Evolutionary conservation across 2,113 vertebrate genomes (phyloP), one percentile per base, ranked within the genome.

Genomic region (Cathartes aura): DNA sequence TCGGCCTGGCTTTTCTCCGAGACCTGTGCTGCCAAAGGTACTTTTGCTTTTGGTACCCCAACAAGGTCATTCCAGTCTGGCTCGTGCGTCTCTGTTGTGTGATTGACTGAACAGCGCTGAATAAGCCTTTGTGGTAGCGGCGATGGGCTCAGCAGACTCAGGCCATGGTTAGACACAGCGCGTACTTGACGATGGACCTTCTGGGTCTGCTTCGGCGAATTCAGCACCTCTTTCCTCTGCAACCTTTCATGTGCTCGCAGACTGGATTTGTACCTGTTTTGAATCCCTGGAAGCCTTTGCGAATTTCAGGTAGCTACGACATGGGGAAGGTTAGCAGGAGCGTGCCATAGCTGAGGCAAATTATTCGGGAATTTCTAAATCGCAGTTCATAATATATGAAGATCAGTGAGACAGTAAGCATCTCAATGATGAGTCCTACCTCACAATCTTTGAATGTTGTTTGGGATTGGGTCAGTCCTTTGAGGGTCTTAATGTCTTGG

Each of bases 31-130:
- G n/a, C 48, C 56, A 22, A 14, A 48, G 34, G 5, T 59, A 4
- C 15, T 50, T 74, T 74, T 26, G 34, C 66, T 27, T 95, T 55
- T 42, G 47, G 22, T 75, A 30, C 22, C 26, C 27, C n/a, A 22
- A 0, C 17, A 55, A n/a, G 47, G 29, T 43, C 12, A 10, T 53
- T 85, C 53, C 53, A 19, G 0, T 22, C 34, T 26, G 45, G 40
- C 34, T 70, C 0, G 0, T 72, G 63, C 29, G 13, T 58, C n/a
- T 72, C 30, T 17, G 7, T 2, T 4, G 27, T 17, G n/a, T 8
- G 45, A 71, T 10, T 12, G 67, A 40, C 14, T 26, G 17, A 55
- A 30, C 5, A 9, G 30, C 9, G 48, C 47, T 22, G 9, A 73
- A 23, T 53, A 59, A 75, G 55, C 45, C 30, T 45, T 59, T 24